phyloP scores from a whole-genome alignment of 2,888 invertebrate genomes.

The Mythimna albipuncta region DNA sequence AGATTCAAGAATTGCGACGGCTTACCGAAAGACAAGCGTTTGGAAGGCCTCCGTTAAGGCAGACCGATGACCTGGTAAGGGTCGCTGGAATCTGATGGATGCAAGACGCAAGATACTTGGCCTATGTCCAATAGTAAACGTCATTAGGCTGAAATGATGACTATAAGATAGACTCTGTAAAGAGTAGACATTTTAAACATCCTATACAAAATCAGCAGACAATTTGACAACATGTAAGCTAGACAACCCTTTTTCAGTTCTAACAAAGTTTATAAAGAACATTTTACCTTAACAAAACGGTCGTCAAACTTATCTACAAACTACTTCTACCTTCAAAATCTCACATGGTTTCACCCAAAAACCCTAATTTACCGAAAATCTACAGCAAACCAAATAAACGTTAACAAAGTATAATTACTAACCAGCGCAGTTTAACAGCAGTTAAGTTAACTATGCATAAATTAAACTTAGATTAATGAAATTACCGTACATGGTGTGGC shows the following conservation, averaged over 20 bases:
- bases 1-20: neutral
- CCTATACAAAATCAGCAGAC: neutral
- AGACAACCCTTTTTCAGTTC: neutral
- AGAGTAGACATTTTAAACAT: neutral
- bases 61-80: neutral
- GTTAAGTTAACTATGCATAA: conserved; percentile 73
- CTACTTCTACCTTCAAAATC: conserved; percentile 33
- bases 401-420: conserved; percentile 59
- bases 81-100: neutral
- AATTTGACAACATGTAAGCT: neutral
- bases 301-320: conserved; percentile 16
- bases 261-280: neutral
- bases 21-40: neutral
- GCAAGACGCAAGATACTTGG: neutral
- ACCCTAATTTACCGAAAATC: conserved; percentile 41
- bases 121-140: neutral
- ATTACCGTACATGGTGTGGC: conserved; percentile 67
- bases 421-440: conserved; percentile 54
- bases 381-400: conserved; percentile 57
- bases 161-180: neutral
- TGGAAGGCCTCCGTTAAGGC: neutral
- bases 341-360: conserved; percentile 21
- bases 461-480: conserved; percentile 76
- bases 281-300: neutral
- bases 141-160: neutral